Evolutionary conservation across 2,888 invertebrate genomes (phyloP), one percentile per base, ranked within the genome.

Genomic region (Neria commutata): DNA sequence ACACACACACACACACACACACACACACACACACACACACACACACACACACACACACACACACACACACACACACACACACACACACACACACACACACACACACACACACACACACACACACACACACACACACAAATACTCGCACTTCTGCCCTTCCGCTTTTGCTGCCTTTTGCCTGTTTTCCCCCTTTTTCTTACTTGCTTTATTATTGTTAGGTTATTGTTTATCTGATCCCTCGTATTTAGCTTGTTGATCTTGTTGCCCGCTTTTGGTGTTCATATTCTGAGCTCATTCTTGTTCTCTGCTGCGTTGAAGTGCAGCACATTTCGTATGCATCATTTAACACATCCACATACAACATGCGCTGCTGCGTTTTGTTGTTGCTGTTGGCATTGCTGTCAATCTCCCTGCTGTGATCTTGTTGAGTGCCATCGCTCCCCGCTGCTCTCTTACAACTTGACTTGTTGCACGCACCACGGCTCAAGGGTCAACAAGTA

Each of bases 21-120:
- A 26, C 29, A 59, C 17, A 48, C 25, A 16, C 58, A 42, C 53
- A 24, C 25, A 29, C 25, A 23, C 58, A 46, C 29, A 50, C 54
- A 48, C 49, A 58, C 21, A 54, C 37, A 51, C 51, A 58, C 48
- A 33, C 50, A 34, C 34, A 23, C 40, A 53, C 29, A 40, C 59
- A 58, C 24, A 45, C 19, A 11, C 21, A 52, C 57, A 58, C 8
- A 57, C 69, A 70, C 70, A 67, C 68, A 67, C 71, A 53, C 29
- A 55, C 54, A 60, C 45, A 34, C 51, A 57, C 47, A 50, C 42
- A 58, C 34, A 63, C 48, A 49, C 11, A 46, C 17, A 26, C 29
- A 59, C 17, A 48, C 25, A 16, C 58, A 42, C 53, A 24, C 25
- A 29, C 25, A 23, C 58, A 46, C 29, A 50, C 54, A 48, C 49